A percentile compares a stretch with the other conserved stretches of the same genome.
These are phyloP conservation scores for Opisthograptis luteolata DNA, from an alignment of 2,888 invertebrate species.

Conservation along the genomic window DNA sequence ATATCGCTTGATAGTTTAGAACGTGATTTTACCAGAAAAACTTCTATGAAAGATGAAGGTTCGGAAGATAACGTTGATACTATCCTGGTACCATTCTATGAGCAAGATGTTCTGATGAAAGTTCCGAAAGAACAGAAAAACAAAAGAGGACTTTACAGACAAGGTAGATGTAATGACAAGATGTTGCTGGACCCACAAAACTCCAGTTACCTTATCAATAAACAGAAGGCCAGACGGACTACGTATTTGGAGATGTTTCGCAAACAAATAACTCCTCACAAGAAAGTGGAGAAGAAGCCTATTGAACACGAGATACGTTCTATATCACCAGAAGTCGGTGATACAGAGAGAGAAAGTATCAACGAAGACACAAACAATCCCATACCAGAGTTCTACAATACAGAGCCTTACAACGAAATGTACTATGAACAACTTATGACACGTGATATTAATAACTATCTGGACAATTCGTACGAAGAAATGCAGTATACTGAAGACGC, in stretches of 20 bases:
- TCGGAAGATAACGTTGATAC: conserved; percentile 67
- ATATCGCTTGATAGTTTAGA: conserved; percentile 75
- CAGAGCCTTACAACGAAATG: conserved; percentile 75
- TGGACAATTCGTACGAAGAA: conserved; percentile 60
- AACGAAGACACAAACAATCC: conserved; percentile 52
- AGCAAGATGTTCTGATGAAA: conserved; percentile 75
- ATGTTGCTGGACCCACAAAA: conserved; percentile 47
- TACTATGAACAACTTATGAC: conserved; percentile 70
- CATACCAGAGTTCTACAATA: conserved; percentile 63
- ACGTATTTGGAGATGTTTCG: conserved; percentile 74
- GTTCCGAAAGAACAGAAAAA: conserved; percentile 62
- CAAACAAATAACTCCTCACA: conserved; percentile 58
- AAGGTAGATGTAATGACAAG: conserved; percentile 39
- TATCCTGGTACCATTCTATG: conserved; percentile 77
- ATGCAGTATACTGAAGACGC: conserved; percentile 45
- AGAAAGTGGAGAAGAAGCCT: conserved; percentile 36
- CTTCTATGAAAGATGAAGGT: conserved; percentile 36
- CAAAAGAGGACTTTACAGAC: conserved; percentile 42
- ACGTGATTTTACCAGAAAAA: conserved; percentile 51
- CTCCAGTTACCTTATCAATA: conserved; percentile 66
- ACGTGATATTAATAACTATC: conserved; percentile 52
- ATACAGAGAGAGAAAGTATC: conserved; percentile 73
- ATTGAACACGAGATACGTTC: conserved; percentile 64
- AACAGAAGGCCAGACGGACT: conserved; percentile 49
- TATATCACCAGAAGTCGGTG: conserved; percentile 72